These are phyloP conservation scores for Orussus abietinus DNA, from an alignment of 1,140 invertebrate species.

Conservation along the genomic window DNA sequence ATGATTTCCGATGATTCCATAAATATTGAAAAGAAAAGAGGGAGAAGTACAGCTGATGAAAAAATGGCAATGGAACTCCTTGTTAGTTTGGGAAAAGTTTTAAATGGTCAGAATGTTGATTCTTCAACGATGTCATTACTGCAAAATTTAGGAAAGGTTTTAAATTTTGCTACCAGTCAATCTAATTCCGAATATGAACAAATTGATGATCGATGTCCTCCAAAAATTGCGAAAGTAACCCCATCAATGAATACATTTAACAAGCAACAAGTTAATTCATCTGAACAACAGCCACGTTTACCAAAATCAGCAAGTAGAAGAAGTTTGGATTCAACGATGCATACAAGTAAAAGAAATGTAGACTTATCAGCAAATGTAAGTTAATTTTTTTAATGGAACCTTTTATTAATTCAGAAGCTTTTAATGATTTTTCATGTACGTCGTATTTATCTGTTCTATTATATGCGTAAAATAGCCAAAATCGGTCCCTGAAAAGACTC, in stretches of 20 bases:
- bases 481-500: constrained; percentile 7
- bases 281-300: not conserved
- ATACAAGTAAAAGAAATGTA: constrained; percentile 21
- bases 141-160: constrained; percentile 27
- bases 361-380: constrained; percentile 23
- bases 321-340: constrained; percentile 19
- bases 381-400: constrained; percentile 6
- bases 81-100: constrained; percentile 28
- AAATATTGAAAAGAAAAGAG: constrained; percentile 3
- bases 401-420: constrained; percentile 2
- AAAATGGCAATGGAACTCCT: constrained; percentile 28
- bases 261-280: not conserved
- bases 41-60: constrained; percentile 18
- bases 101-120: constrained; percentile 25
- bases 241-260: constrained; percentile 2
- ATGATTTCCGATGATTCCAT: constrained; percentile 8
- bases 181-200: not conserved
- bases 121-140: constrained; percentile 22
- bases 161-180: constrained; percentile 24
- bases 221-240: constrained; percentile 2
- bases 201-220: not conserved
- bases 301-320: constrained; percentile 19
- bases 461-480: too few relatives aligned
- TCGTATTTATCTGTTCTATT: too few relatives aligned
- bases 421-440: not conserved